Evolutionary conservation across 2,797 vertebrate species (phyloP).

Genomic region (Coregonus ussuriensis): DNA sequence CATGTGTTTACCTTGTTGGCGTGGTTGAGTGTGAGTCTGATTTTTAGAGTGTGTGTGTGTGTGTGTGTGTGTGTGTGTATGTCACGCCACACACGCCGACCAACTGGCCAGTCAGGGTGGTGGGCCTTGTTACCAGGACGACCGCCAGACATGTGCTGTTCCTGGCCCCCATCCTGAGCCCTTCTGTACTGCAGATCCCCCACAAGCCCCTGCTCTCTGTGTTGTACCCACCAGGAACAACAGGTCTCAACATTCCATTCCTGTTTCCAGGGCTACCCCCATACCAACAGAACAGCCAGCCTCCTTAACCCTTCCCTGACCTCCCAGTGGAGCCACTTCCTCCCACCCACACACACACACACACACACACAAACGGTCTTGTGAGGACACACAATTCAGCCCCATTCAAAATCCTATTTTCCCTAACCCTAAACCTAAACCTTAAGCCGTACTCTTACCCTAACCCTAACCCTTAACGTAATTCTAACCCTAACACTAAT

Average conservation of each 20-base stretch:
- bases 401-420: no score
- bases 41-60: not conserved
- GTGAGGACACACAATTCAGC: no score
- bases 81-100: constrained; percentile 1
- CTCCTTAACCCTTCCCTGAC: constrained; percentile 80
- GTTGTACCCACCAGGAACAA: constrained; percentile 70
- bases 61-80: constrained; percentile 21
- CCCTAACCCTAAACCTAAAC: no score
- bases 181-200: constrained; percentile 59
- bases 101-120: constrained; percentile 21
- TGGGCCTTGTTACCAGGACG: constrained; percentile 45
- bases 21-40: not conserved
- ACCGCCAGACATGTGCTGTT: constrained; percentile 46
- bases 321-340: constrained; percentile 75
- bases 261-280: constrained; percentile 78
- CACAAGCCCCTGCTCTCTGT: constrained; percentile 65
- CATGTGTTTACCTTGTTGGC: not conserved
- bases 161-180: constrained; percentile 45
- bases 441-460: no score
- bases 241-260: constrained; percentile 79
- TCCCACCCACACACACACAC: constrained; percentile 21
- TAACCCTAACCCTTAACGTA: no score
- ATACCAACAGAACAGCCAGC: constrained; percentile 76
- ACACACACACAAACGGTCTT: not conserved
- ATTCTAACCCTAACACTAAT: no score